phyloP scores from a whole-genome alignment of 2,113 vertebrate species.

The Monopterus albus region DNA sequence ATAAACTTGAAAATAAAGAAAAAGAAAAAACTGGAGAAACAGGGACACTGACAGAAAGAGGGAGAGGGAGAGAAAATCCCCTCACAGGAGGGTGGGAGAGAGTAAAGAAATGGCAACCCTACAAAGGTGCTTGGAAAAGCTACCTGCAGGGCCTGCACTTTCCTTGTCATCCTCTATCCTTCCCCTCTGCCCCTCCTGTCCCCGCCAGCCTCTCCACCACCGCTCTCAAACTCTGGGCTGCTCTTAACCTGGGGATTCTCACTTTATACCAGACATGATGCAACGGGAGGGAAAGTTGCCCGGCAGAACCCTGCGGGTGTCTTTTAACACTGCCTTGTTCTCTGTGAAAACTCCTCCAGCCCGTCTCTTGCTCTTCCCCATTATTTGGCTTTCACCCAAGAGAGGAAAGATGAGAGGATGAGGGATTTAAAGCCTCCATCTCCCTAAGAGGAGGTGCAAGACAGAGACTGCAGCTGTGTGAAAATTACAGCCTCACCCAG shows the following conservation, averaged over 20 bases:
- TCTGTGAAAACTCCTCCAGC: slow-evolving; percentile 30
- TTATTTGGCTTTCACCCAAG: slow-evolving; percentile 45
- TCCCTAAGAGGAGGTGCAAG: slow-evolving; percentile 31
- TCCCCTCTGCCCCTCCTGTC: slow-evolving; percentile 18
- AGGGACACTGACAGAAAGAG: slow-evolving; percentile 49
- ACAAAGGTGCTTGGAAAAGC: slow-evolving; percentile 68
- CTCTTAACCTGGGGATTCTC: slow-evolving; percentile 73
- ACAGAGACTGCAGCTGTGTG: slow-evolving; percentile 32
- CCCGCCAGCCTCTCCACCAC: neutral
- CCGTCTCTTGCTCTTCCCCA: slow-evolving; percentile 63
- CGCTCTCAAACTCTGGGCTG: slow-evolving; percentile 46
- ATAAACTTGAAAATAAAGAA: slow-evolving; percentile 39
- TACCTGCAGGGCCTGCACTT: slow-evolving; percentile 51
- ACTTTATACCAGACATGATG: slow-evolving; percentile 78
- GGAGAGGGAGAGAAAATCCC: slow-evolving; percentile 58
- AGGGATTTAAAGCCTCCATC: slow-evolving; percentile 57
- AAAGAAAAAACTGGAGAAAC: slow-evolving; percentile 50
- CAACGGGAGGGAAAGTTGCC: slow-evolving; percentile 78
- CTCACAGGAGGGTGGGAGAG: slow-evolving; percentile 58
- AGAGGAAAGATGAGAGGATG: slow-evolving; percentile 37
- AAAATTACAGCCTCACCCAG: slow-evolving; percentile 21
- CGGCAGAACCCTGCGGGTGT: slow-evolving; percentile 65
- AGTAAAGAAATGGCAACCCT: slow-evolving; percentile 60
- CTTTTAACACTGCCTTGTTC: slow-evolving; percentile 63
- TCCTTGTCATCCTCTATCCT: slow-evolving; percentile 54